Evolutionary conservation across 2,113 vertebrate genomes (phyloP).

Genomic region (Stictonetta naevosa): DNA sequence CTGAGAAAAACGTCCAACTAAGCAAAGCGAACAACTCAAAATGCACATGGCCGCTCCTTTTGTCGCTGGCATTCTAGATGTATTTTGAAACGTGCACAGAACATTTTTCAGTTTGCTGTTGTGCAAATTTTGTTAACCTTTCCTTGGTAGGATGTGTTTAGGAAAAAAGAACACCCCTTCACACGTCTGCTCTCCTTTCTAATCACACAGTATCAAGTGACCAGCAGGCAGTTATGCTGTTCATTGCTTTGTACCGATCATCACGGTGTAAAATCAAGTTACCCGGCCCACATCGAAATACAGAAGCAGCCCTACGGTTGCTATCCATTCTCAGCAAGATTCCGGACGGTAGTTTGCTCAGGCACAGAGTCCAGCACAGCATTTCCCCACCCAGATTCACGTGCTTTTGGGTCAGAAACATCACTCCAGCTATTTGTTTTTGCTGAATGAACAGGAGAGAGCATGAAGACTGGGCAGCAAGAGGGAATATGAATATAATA

Average conservation of each 20-base stretch:
- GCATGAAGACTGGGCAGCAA: not conserved
- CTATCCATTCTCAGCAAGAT: not conserved
- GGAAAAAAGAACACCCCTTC: not conserved
- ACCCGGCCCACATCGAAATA: not conserved
- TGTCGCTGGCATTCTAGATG: not conserved
- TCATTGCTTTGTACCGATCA: not conserved
- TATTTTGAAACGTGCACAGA: not conserved
- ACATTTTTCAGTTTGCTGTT: not conserved
- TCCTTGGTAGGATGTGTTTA: not conserved
- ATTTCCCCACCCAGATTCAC: not conserved
- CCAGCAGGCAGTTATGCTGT: not conserved
- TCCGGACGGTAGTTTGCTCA: not conserved
- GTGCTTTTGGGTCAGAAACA: not conserved
- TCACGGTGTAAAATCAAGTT: not conserved
- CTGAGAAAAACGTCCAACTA: not conserved
- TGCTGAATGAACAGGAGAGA: not conserved
- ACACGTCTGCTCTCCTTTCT: not conserved
- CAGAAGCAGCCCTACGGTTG: not conserved
- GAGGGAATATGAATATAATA: not conserved
- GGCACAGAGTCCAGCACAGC: slow-evolving; percentile 5
- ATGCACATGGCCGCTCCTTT: fast-evolving
- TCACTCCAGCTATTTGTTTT: not conserved
- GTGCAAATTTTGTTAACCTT: not conserved
- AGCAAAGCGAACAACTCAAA: not conserved
- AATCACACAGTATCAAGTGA: not conserved